Base-by-base conservation (phyloP, 2,113 vertebrate species). In the Anolis sagrei region DNA sequence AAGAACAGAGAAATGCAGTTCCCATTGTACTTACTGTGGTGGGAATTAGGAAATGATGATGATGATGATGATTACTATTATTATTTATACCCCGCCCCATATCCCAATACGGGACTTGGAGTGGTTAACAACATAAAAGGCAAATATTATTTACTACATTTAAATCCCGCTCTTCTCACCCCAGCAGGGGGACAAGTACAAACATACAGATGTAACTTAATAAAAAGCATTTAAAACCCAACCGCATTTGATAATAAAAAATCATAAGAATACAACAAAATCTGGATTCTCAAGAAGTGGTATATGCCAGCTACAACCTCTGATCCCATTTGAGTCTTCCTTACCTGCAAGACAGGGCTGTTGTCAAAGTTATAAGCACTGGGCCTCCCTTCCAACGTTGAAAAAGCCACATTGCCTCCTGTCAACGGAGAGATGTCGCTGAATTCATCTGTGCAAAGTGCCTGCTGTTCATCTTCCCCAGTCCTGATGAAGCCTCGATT, bases 341-440 rank as follows among this genome's bases (percentile, higher is more conserved):
- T 0, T 95, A 99, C 99, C 98, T 99, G 99, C 0, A 99, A 96
- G 61, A 99, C 98, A 0, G 98, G 98, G 94, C 98, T 99, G 92
- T 97, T 95, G 94, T 99, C 98, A 2, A 99, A 99, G 96, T 99
- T 99, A 94, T 99, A 98, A 68, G 98, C 98, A 0, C 98, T 98
- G 82, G 99, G 99, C 0, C 99, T 95, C 0, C 99, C 98, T 94
- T 99, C 99, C 61, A 99, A 95, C 0, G 99, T 99, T 1, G 98
- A 99, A 92, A 99, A 99, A 10, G 98, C 99, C 94, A 99, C 98
- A 0, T 99, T 99, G 64, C 98, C 98, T 0, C 98, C 98, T 0
- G 98, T 99, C 80, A 99, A 97, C 0, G 99, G 99, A 7, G 99
- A 99, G 90, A 99, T 99, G 95, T 99, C 98, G 18, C 99, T 99